Evolutionary conservation across 2,888 invertebrate genomes (phyloP).

Genomic region (Caenorhabditis macrosperma): DNA sequence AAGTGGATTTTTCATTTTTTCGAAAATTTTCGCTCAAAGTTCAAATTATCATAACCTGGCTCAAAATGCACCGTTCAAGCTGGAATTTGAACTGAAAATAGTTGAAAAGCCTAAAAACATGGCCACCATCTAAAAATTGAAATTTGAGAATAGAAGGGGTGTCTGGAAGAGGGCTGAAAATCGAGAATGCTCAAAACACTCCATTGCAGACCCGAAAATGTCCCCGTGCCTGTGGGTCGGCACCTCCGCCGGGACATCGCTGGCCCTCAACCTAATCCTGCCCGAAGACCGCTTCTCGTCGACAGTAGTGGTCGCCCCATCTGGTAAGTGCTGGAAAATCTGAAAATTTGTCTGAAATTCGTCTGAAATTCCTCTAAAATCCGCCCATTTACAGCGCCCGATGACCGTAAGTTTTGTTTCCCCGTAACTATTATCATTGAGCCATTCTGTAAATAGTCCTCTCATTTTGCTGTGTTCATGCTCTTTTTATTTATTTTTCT

Average conservation of each 20-base stretch:
- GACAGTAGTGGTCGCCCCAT: slow-evolving; percentile 76
- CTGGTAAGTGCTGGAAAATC: slow-evolving; percentile 64
- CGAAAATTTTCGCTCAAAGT: no score
- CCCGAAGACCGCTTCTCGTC: slow-evolving; percentile 84
- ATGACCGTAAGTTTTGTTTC: slow-evolving; percentile 61
- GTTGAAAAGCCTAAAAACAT: no score
- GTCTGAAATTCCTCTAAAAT: not conserved
- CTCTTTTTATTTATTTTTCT: not conserved
- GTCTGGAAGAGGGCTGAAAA: no score
- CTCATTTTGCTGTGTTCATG: slow-evolving; percentile 24
- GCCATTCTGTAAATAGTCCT: no score
- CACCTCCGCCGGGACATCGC: slow-evolving; percentile 94
- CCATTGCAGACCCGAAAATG: slow-evolving; percentile 83
- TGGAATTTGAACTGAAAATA: no score
- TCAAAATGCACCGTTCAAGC: no score
- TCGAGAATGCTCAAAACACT: no score
- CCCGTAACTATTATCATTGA: slow-evolving; percentile 7
- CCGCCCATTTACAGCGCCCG: slow-evolving; percentile 53
- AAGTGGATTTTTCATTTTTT: not conserved
- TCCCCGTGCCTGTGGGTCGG: slow-evolving; percentile 96
- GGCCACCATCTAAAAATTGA: no score
- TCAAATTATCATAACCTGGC: no score
- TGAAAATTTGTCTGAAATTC: not conserved
- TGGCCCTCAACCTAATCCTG: slow-evolving; percentile 90
- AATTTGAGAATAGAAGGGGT: no score